Base-by-base conservation (phyloP, 2,888 invertebrate species). In the Bellardia bayeri region DNA sequence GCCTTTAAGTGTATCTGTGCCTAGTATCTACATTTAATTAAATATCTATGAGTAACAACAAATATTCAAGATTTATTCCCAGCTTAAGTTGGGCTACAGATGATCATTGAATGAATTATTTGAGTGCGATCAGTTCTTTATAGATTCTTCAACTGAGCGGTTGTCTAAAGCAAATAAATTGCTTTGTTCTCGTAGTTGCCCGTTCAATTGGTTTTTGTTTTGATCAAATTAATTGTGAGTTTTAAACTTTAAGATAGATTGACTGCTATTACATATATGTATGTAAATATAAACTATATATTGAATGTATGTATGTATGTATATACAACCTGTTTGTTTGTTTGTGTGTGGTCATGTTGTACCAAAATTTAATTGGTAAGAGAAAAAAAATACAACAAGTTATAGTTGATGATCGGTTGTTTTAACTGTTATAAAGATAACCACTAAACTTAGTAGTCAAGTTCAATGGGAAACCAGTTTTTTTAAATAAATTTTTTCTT, bases 391-490 rank as follows among this genome's bases (percentile, higher is more conserved):
- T 6, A 33, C 61, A 33, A 33, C 13, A 33, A 14, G 14, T 61
- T 14, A 13, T 49, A 14, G 49, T 11, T 7, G 14, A 23, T 61
- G 14, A 23, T 61, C 61, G 33, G 33, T 37, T 30, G 75, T 63
- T 76, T 76, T 71, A 76, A 40, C 51, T 51, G 75, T 69, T 58
- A 61, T 58, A 58, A n/a, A 23, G 13, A 16, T 45, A 13, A 16
- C 33, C 33, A 61, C 8, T 30, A 51, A 68, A 69, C 71, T 30
- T 14, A 69, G 78, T 40, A 66, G 64, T 68, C 84, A 85, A 85
- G 85, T 75, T 80, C 80, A 80, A 69, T 80, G 74, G 61, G n/a
- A 85, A 85, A 85, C 85, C 85, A 69, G 80, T 85, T 7, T 51
- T 33, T 14, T 5, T 49, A 49, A 30, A 6, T 56, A 56, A 33